These are phyloP conservation scores for Trissolcus basalis DNA, from an alignment of 1,140 invertebrate species.

Conservation along the genomic window DNA sequence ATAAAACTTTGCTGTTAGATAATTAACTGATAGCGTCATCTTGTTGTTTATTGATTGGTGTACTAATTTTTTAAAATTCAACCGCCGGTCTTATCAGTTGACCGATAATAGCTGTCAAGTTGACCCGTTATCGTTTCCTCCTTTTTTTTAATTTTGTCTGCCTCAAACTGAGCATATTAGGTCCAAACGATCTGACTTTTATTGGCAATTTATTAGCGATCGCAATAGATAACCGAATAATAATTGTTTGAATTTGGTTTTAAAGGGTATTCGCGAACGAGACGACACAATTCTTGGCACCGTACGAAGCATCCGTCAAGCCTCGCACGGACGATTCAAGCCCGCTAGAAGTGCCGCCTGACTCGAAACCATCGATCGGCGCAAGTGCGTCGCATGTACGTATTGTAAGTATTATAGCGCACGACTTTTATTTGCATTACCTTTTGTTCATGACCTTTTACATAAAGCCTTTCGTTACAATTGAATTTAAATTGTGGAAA, in stretches of 20 bases:
- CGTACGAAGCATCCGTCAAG: conserved; percentile 83
- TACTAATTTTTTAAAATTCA: too few relatives aligned
- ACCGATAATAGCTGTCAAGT: too few relatives aligned
- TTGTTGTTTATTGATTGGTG: too few relatives aligned
- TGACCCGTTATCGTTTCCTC: too few relatives aligned
- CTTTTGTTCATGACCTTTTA: conserved; percentile 10
- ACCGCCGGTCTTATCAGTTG: too few relatives aligned
- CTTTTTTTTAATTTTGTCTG: too few relatives aligned
- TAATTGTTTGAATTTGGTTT: conserved; percentile 34
- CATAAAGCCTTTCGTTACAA: not conserved
- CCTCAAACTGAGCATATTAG: too few relatives aligned
- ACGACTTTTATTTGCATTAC: conserved; percentile 67
- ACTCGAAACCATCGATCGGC: conserved; percentile 68
- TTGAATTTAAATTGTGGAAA: conserved; percentile 16
- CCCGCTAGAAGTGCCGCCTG: conserved; percentile 70
- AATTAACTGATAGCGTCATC: too few relatives aligned
- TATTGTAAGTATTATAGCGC: conserved; percentile 76
- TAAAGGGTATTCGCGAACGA: conserved; percentile 83
- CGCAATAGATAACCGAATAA: conserved; percentile 1
- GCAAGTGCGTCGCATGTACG: conserved; percentile 75
- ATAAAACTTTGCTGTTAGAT: too few relatives aligned
- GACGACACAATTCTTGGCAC: conserved; percentile 84
- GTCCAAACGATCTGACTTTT: too few relatives aligned
- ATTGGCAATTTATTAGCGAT: too few relatives aligned
- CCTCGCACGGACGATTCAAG: conserved; percentile 71